Evolutionary conservation across 2,797 vertebrate genomes (phyloP), one percentile per base, ranked within the genome.

Genomic region (Calcarius lapponicus): DNA sequence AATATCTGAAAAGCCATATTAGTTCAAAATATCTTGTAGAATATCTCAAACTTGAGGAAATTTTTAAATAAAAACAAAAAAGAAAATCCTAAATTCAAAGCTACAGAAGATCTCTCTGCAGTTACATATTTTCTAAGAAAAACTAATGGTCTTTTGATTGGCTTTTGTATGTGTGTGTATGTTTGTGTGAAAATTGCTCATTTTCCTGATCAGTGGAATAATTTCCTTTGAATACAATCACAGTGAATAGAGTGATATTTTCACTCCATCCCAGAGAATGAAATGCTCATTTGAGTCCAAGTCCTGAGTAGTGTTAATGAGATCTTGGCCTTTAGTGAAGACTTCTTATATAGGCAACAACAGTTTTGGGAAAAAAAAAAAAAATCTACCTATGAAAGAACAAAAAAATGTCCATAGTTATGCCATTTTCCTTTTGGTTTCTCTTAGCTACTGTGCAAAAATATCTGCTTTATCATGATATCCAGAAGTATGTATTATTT

Each of bases 151-250:
- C 2, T 75, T 43, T 32, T 48, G 7, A 11, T 57, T 28, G 10
- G 1, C 1, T 13, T 32, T 40, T 45, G 1, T 47, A 34, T 34
- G 3, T 24, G 5, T 48, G 2, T 70, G 7, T 6, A 5, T 25
- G 7, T 43, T 69, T 67, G 3, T 60, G 9, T 45, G 38, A 81
- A 57, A 71, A 42, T 26, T 50, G 18, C 26, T 66, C 1, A 4
- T 17, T 58, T 71, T 82, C 20, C n/a, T 71, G n/a, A 38, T 74
- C 17, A 79, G 43, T 53, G 2, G 13, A 79, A 65, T 47, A 60
- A 51, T 65, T 60, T 51, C 5, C 9, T 34, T 76, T 61, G 28
- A 50, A 72, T 50, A 21, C 12, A 57, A 51, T 57, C 20, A 32
- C 26, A 53, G 15, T 43, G 31, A 58, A 54, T 29, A 66, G 28